Percentiles rank a stretch among this genome's conserved stretches.
Conservation (phyloP, 2,888 invertebrate species). For the Cerastis leucographa region DNA sequence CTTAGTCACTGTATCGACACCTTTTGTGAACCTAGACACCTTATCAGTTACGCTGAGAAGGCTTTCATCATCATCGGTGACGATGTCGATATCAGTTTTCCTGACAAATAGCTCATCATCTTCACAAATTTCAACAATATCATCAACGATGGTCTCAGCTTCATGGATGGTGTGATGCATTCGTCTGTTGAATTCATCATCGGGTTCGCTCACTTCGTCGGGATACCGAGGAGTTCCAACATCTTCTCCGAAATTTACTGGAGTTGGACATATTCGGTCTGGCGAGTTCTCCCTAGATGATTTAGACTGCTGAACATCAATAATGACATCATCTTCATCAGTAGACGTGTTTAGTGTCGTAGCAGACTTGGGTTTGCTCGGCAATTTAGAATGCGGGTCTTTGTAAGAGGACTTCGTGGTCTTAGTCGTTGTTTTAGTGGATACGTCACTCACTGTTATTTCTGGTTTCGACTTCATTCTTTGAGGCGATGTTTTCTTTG, state of each 20-base stretch:
- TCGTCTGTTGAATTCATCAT: constrained; percentile 90
- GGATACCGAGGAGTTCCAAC: constrained; percentile 93
- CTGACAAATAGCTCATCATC: constrained; percentile 87
- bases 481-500: constrained; percentile 84
- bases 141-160: constrained; percentile 91
- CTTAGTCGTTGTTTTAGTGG: constrained; percentile 76
- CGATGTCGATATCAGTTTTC: constrained; percentile 78
- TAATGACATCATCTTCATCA: constrained; percentile 91
- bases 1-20: constrained; percentile 79
- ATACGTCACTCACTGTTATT: constrained; percentile 85
- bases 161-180: constrained; percentile 89
- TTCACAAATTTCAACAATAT: constrained; percentile 89
- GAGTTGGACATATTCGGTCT: constrained; percentile 93
- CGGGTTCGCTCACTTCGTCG: constrained; percentile 94
- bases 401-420: constrained; percentile 76
- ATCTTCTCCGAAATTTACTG: constrained; percentile 91
- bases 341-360: constrained; percentile 88
- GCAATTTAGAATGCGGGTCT: constrained; percentile 80
- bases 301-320: constrained; percentile 93
- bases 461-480: constrained; percentile 88
- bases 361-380: constrained; percentile 86
- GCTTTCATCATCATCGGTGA: constrained; percentile 87
- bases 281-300: constrained; percentile 94
- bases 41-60: constrained; percentile 91
- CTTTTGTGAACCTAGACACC: constrained; percentile 87